Conservation (phyloP, 2,888 invertebrate genomes). For the Standfussiana lucernea region DNA sequence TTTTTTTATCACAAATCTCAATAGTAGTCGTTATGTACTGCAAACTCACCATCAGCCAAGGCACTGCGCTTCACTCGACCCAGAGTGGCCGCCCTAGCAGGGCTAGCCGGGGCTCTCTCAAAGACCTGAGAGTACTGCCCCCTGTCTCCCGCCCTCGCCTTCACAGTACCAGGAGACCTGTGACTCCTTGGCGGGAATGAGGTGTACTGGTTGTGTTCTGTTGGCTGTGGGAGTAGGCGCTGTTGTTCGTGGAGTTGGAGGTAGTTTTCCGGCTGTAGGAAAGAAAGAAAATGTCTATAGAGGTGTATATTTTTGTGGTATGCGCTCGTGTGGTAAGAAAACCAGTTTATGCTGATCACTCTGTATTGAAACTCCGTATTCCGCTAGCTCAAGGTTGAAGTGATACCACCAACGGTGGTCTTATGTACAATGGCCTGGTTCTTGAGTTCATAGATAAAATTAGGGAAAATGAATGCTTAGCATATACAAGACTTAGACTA, state of each 20-base stretch:
- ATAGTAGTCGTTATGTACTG: background rate
- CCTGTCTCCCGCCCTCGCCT: conserved; percentile 85
- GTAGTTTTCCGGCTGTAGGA: conserved; percentile 84
- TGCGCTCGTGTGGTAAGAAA: background rate
- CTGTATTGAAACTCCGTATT: background rate
- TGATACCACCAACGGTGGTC: background rate
- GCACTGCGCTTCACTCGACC: conserved; percentile 85
- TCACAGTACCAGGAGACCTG: conserved; percentile 82
- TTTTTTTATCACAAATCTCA: background rate
- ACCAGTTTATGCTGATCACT: background rate
- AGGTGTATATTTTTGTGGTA: background rate
- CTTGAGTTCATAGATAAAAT: background rate
- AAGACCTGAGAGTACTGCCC: conserved; percentile 90
- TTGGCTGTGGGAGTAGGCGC: conserved; percentile 84
- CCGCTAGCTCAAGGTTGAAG: background rate
- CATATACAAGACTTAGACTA: too few relatives aligned
- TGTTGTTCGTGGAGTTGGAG: conserved; percentile 89
- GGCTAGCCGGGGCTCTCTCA: conserved; percentile 90
- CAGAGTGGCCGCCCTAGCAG: conserved; percentile 85
- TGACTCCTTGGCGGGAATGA: conserved; percentile 85
- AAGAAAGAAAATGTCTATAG: background rate
- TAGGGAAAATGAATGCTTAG: background rate
- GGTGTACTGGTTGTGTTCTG: conserved; percentile 87
- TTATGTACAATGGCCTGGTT: too few relatives aligned
- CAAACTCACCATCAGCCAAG: conserved; percentile 81